Base-by-base conservation (phyloP, 2,113 vertebrate species). In the Labeo catla region DNA sequence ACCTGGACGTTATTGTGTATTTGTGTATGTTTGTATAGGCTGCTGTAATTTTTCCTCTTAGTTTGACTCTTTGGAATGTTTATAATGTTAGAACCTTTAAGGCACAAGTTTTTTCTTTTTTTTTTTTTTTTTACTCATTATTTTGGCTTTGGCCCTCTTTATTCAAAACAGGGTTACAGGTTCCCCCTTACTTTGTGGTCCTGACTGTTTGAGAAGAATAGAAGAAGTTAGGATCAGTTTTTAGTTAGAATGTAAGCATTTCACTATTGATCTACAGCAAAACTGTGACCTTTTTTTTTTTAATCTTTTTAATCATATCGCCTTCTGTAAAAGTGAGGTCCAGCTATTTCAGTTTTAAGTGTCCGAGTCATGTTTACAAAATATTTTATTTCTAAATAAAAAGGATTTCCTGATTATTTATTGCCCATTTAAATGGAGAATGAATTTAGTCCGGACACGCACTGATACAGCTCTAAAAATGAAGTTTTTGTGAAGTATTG, bases 31-130 rank as follows among this genome's bases (percentile, higher is more conserved):
- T 86, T 89, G 87, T 94, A 93, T 93, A 95, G 91, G 93, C 91
- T 92, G 93, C 59, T 91, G 87, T 91, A 84, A 90, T 90, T 90
- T 61, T 86, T 87, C 5, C 79, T 76, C 85, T 92, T 93, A 92
- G 91, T 82, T 89, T 61, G 57, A 61, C 57, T 61, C 57, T 59
- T 59, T 91, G 88, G 90, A 94, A 90, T 89, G 83, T 76, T 91
- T 73, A 89, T 87, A 93, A 89, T 89, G 87, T 87, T 91, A 94
- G 93, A 90, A 89, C 89, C 88, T 93, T 90, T 92, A 91, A 93
- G 93, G 92, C 92, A 94, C 94, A 95, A 93, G 84, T 95, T 94
- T 94, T 28, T 28, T 92, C 89, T 92, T 92, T 91, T 93, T 45
- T 95, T 94, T 94, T 28, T 28, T 92, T 90, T 92, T 92, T 91